Base-by-base conservation (phyloP, 2,888 invertebrate species). In the Drosophila limbata region DNA sequence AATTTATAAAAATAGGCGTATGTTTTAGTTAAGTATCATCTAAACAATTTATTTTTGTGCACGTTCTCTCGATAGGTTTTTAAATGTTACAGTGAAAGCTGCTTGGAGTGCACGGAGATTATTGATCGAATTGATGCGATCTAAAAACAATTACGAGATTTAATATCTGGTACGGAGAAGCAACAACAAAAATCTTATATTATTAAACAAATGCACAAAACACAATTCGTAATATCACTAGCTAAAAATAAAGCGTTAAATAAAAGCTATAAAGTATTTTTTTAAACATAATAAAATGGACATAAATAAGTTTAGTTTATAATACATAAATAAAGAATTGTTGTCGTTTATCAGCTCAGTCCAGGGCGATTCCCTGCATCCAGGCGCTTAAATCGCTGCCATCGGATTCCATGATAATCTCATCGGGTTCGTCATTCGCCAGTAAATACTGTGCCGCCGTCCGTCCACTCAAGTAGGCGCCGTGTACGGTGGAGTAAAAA, bases 401-500 rank as follows among this genome's bases (percentile, higher is more conserved):
- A 61, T 95, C 95, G 81, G 96, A 96, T 86, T 96, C 95, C 75
- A 97, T 93, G 40, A 95, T 94, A 68, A 95, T 94, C 89, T 95
- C 95, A 75, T 94, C 93, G 45, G 94, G 94, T 68, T 95, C 94
- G 53, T 95, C 95, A 17, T 94, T 93, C 13, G 94, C 93, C 53
- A 96, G 91, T 48, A 97, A 91, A 56, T 95, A 93, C 91, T 96
- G 96, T 44, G 97, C 97, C 39, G 96, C 96, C 17, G 95, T 95
- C 82, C 96, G 94, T 1, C 98, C 98, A 51, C 97, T 96, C 60
- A 98, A 93, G 90, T 97, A 97, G 39, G 98, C 98, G 51, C 98
- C 98, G 91, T 98, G 98, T 37, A 97, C 98, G 2, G 98, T 98
- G 52, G 98, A 98, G 93, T 98, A 98, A 92, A 97, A 98, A 91